Percentiles rank a stretch among this genome's conserved stretches.
Evolutionary conservation across 2,113 vertebrate species (phyloP).

Genomic region (Diphyllodes magnificus): DNA sequence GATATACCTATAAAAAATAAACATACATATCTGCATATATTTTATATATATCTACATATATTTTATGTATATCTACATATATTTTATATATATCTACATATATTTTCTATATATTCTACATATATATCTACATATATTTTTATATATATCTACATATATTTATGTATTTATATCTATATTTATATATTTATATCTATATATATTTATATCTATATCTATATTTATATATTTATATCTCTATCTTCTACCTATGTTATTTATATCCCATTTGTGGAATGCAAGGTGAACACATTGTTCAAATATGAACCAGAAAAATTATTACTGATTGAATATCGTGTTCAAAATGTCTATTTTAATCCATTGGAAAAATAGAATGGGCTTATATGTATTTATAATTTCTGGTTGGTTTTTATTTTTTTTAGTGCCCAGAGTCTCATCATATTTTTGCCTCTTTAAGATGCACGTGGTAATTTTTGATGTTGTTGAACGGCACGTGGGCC

Average conservation of each 20-base stretch:
- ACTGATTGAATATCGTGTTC: not conserved
- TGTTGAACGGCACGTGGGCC: not conserved
- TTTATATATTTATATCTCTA: fast-evolving
- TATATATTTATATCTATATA: not conserved
- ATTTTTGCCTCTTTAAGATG: conserved; percentile 26
- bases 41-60: fast-evolving
- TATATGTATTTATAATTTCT: not conserved
- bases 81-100: not conserved
- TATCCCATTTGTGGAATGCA: not conserved
- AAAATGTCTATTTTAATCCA: not conserved
- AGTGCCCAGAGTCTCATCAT: not conserved
- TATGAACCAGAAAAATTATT: not conserved
- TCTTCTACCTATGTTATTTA: not conserved
- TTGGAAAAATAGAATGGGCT: not conserved
- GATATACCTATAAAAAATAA: too few relatives aligned
- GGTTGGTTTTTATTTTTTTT: not conserved
- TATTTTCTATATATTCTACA: not conserved
- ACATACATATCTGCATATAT: not conserved
- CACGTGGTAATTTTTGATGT: not conserved
- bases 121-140: too few relatives aligned
- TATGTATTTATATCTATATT: not conserved
- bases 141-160: not conserved
- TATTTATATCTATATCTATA: too few relatives aligned
- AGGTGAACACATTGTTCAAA: not conserved
- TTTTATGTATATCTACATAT: not conserved